Base-by-base conservation (phyloP, 2,888 invertebrate species). In the Parascotia fuliginaria region DNA sequence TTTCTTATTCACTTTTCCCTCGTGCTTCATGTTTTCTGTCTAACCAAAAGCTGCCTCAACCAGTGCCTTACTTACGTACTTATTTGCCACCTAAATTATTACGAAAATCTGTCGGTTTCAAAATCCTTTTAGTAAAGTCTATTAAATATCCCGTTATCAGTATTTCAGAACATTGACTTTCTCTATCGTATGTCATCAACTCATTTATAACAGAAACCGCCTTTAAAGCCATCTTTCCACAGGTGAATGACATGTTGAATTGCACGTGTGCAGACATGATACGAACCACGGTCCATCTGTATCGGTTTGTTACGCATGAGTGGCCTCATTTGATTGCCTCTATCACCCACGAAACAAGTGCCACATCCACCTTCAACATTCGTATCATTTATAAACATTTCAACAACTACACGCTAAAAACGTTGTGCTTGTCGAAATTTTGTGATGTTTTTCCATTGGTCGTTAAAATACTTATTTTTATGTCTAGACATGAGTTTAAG, bases 241-340 rank as follows among this genome's bases (percentile, higher is more conserved):
- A 59, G 60, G 62, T 62, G 48, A 62, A 62, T 46, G 55, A 63
- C 62, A 55, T 38, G 24, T 58, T n/a, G 42, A 60, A 61, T 42
- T 51, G 42, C 53, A 65, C 60, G 12, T 52, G 38, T 42, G 47
- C 44, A 58, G 51, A 56, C 37, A 52, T 64, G 16, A 44, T 45
- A 41, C 42, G 13, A 14, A 14, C 33, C 28, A 13, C n/a, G 16
- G 31, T 45, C 47, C 48, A 65, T 60, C 12, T 55, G 40, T 42
- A 58, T 48, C 46, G 45, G 36, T 36, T 54, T 36, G 65, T 52
- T 57, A 66, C 63, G 60, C 63, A 43, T 63, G 56, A 66, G 54
- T 60, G 66, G 50, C 31, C 39, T 38, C 50, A 46, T 52, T 60
- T 56, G 36, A 56, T 41, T 51, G 54, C 14, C 28, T 38, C 44